These are phyloP conservation scores for Haemorhous mexicanus DNA, from an alignment of 2,113 vertebrate species.

Conservation along the genomic window DNA sequence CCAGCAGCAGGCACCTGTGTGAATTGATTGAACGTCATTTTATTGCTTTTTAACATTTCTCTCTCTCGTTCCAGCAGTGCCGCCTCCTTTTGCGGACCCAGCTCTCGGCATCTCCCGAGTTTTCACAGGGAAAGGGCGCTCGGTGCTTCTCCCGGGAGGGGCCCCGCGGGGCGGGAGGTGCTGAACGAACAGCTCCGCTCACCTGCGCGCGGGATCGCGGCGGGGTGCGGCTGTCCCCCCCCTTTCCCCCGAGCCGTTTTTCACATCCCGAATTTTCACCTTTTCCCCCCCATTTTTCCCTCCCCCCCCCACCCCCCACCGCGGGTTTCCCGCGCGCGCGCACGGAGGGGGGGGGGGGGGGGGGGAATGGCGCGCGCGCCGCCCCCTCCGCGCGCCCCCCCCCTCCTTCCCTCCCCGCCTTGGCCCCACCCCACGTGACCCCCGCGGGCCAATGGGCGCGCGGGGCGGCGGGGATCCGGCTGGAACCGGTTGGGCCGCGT, in stretches of 20 bases:
- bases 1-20: background rate
- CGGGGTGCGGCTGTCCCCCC: no score
- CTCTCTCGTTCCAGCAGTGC: background rate
- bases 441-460: no score
- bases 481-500: no score
- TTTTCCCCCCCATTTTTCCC: background rate
- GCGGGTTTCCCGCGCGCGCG: background rate
- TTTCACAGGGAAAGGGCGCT: rapidly evolving
- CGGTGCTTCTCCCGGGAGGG: background rate
- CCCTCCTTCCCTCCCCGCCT: no score
- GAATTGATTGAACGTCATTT: background rate
- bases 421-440: background rate
- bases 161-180: background rate
- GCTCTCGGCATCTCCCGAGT: rapidly evolving
- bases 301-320: background rate
- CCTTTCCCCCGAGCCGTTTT: background rate
- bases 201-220: background rate
- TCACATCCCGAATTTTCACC: background rate
- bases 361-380: no score
- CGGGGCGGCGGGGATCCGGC: no score
- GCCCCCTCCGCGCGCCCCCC: no score
- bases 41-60: background rate
- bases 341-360: background rate
- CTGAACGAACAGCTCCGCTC: slow-evolving; percentile 36
- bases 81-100: rapidly evolving